Conservation (phyloP, 2,888 invertebrate species). For the Limenitis camilla region DNA sequence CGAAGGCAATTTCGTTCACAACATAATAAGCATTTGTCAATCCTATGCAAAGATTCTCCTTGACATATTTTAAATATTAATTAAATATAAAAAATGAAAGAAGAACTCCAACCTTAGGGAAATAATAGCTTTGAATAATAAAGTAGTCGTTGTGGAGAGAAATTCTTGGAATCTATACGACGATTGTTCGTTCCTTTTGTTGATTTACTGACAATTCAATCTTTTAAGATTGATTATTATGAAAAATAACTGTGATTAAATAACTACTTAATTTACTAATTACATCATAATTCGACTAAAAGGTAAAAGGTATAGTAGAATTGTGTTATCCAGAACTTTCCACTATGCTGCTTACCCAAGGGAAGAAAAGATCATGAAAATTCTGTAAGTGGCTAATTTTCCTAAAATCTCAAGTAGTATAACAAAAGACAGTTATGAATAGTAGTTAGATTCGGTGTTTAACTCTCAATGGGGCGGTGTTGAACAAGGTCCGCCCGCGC, state of each 20-base stretch:
- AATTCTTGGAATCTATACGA: conserved; percentile 13
- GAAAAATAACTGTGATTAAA: not conserved
- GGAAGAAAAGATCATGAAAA: not conserved
- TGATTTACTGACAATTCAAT: conserved; percentile 5
- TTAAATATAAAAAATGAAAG: conserved; percentile 21
- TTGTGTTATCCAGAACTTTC: not conserved
- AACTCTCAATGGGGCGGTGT: conserved; percentile 22
- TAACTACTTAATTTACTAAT: not conserved
- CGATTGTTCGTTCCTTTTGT: conserved; percentile 10
- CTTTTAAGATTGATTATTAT: conserved; percentile 2
- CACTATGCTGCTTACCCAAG: not conserved
- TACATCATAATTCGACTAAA: not conserved
- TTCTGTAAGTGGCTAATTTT: conserved; percentile 9
- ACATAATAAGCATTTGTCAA: not conserved
- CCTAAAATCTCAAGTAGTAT: conserved; percentile 15
- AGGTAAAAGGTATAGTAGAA: not conserved
- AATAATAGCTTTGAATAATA: conserved; percentile 22
- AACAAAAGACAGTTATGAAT: conserved; percentile 18
- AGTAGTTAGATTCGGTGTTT: conserved; percentile 23
- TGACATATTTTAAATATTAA: conserved; percentile 17
- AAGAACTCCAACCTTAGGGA: conserved; percentile 15
- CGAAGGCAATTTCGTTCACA: too few species aligned
- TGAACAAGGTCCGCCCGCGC: conserved; percentile 21
- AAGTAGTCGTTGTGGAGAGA: conserved; percentile 10
- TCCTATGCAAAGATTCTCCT: conserved; percentile 6